Evolutionary conservation across 2,113 vertebrate species (phyloP).

Genomic region (Syrrhaptes paradoxus): DNA sequence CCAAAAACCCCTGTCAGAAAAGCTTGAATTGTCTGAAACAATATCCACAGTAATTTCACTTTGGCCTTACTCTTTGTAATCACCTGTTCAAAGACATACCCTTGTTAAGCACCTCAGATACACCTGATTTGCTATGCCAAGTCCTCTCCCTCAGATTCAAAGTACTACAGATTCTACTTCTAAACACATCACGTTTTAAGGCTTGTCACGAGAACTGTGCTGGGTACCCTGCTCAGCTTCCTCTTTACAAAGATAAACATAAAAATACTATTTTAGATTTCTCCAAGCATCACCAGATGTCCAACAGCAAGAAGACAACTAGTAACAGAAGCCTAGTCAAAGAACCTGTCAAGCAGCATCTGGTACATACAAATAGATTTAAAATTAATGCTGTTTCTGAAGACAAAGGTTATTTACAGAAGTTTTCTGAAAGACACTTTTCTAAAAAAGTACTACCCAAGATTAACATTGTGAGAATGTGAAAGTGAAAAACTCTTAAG

Average conservation of each 20-base stretch:
- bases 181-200: rapidly evolving
- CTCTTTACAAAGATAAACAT: background rate
- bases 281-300: background rate
- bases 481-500: background rate
- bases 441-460: background rate
- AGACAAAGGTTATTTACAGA: background rate
- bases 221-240: background rate
- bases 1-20: background rate
- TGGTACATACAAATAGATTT: background rate
- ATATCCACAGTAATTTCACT: background rate
- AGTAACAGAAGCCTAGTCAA: background rate
- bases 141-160: background rate
- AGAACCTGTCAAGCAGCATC: background rate
- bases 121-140: background rate
- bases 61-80: background rate
- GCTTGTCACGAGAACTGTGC: background rate
- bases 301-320: background rate
- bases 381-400: background rate
- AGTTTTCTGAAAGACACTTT: background rate
- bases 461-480: background rate
- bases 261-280: background rate
- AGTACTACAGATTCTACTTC: background rate
- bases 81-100: background rate
- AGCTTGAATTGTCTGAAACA: background rate
- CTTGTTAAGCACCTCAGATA: background rate